Conservation (phyloP, 1,140 invertebrate species). For the Drosophila punjabiensis region DNA sequence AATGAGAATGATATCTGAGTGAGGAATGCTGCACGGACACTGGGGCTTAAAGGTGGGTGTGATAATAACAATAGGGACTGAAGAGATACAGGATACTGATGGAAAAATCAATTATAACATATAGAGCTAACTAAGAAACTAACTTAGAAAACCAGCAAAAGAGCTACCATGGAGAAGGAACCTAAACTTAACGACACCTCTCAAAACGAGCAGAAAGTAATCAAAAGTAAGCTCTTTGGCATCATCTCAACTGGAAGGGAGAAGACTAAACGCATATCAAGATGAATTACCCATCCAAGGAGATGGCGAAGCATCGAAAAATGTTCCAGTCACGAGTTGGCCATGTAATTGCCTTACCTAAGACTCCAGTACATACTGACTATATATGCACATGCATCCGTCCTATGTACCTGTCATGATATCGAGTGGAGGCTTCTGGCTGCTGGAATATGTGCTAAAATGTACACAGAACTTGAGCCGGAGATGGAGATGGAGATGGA, state of each 20-base stretch:
- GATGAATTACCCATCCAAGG: slow-evolving; percentile 9
- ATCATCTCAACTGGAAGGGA: neutral
- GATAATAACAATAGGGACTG: neutral
- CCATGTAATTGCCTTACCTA: slow-evolving; percentile 23
- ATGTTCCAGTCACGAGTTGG: slow-evolving; percentile 26
- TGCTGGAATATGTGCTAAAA: slow-evolving; percentile 72
- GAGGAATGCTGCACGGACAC: neutral
- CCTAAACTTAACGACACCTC: neutral
- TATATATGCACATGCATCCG: slow-evolving; percentile 3
- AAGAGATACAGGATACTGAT: neutral
- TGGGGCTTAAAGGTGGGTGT: slow-evolving; percentile 14
- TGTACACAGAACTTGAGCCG: slow-evolving; percentile 67
- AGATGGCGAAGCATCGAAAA: slow-evolving; percentile 12
- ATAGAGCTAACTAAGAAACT: too few species aligned
- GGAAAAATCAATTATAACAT: neutral
- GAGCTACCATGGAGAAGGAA: neutral
- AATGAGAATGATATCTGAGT: slow-evolving; percentile 60
- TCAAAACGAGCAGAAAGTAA: neutral
- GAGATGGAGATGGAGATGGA: slow-evolving; percentile 7
- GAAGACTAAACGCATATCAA: slow-evolving; percentile 25
- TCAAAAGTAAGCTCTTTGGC: slow-evolving; percentile 3
- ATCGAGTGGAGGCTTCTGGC: slow-evolving; percentile 44
- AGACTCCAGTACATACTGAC: neutral
- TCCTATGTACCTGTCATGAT: slow-evolving; percentile 32
- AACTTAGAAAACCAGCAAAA: too few species aligned